These are phyloP conservation scores for Aspidoscelis tigris DNA, from an alignment of 2,113 vertebrate species.

Conservation along the genomic window DNA sequence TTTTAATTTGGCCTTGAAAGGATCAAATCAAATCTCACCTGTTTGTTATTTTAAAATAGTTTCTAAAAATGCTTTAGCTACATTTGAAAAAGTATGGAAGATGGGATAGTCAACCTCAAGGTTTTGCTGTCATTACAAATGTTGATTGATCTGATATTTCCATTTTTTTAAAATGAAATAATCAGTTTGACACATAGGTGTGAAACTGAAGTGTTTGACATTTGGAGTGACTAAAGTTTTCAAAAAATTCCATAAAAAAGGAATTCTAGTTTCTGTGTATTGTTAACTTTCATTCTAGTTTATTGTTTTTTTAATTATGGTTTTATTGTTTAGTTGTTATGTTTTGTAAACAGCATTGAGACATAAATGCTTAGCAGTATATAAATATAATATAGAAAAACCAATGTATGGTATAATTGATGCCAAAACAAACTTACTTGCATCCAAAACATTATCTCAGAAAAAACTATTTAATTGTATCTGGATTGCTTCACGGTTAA, in stretches of 20 bases:
- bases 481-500: background rate
- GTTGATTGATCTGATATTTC: background rate
- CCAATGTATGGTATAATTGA: background rate
- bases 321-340: too few relatives aligned
- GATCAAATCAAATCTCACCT: background rate
- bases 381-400: background rate
- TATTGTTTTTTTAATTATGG: too few relatives aligned
- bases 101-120: background rate
- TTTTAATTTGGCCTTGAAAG: background rate
- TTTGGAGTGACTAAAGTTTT: background rate
- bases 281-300: too few relatives aligned
- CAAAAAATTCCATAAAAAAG: background rate
- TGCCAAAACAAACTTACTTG: background rate
- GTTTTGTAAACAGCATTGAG: too few relatives aligned
- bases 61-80: background rate
- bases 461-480: background rate
- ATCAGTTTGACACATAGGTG: background rate
- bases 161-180: background rate
- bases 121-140: background rate
- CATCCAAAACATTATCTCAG: background rate
- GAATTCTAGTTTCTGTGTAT: too few relatives aligned
- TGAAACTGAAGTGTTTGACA: background rate
- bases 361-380: too few relatives aligned
- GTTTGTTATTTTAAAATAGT: background rate
- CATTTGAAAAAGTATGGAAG: background rate